Base-by-base conservation (phyloP, 2,113 vertebrate genomes). In the Zapornia atra region DNA sequence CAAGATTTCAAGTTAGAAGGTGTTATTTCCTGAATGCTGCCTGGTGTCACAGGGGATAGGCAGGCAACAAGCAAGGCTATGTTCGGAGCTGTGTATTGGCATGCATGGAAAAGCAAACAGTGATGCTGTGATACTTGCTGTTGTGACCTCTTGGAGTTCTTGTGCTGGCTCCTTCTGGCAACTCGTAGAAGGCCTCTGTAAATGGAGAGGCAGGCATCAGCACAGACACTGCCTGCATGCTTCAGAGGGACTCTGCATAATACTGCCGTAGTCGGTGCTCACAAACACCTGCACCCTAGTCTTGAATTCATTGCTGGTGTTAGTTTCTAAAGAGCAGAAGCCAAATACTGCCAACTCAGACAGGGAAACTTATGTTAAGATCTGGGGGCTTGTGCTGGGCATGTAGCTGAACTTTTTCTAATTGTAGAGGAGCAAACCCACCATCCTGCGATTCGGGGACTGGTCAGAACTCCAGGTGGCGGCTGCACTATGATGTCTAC, bases 401-500 rank as follows among this genome's bases (percentile, higher is more conserved):
- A 20, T 0, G 4, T 42, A 63, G 40, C 54, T 83, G 72, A 82
- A 14, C 12, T 81, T 75, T 56, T 66, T 93, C 70, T 93, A 70
- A 18, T 84, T 97, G 46, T 95, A 99, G 99, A 96, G 99, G 98
- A 10, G 61, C 42, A 26, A 36, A 34, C 64, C 98, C 99, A 18
- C 98, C 98, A 0, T 56, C 88, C 0, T 99, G 99, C 26, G 98
- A 99, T 8, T 59, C 94, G 1, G 96, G 95, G 10, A 98, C 79
- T 0, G 98, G 64, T 2, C 59, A 31, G 51, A 79, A 84, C 90
- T 98, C 98, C 0, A 97, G 98, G 31, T 99, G 98, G 99, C 98
- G 99, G 25, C 94, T 99, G 87, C 97, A 40, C 83, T 99, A 99
- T 2, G 99, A 99, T 2, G 61, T 99, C 84, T 99, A 99, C 94